phyloP scores from a whole-genome alignment of 2,888 invertebrate genomes.

The Brachypalpus laphriformis region DNA sequence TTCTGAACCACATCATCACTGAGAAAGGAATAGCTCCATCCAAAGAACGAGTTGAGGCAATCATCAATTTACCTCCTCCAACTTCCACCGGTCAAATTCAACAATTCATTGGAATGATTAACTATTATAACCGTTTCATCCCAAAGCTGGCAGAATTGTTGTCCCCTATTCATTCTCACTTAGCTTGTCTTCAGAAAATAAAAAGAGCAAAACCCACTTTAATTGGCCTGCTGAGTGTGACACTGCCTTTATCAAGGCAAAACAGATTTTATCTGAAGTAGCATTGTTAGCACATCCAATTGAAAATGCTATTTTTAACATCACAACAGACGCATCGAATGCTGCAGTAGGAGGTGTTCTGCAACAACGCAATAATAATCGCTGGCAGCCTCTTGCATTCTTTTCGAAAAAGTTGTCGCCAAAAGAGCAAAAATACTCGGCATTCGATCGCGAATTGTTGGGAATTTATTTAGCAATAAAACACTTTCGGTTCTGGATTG shows the following conservation, averaged over 20 bases:
- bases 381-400: constrained; percentile 8
- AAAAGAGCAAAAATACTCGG: neutral
- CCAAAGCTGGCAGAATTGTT: constrained; percentile 49
- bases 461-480: too few relatives aligned
- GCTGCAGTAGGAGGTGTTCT: constrained; percentile 30
- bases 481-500: too few relatives aligned
- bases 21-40: constrained; percentile 63
- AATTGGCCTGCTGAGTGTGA: constrained; percentile 23
- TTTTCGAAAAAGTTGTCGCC: constrained; percentile 21
- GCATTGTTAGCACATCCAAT: constrained; percentile 29
- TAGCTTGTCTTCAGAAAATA: constrained; percentile 25
- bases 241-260: neutral
- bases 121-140: constrained; percentile 58
- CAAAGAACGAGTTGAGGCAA: constrained; percentile 67
- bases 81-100: constrained; percentile 54
- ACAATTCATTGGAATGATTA: constrained; percentile 58
- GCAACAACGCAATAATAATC: neutral
- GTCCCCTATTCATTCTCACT: constrained; percentile 47
- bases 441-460: too few relatives aligned
- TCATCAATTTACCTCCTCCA: constrained; percentile 52
- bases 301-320: constrained; percentile 12
- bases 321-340: constrained; percentile 36
- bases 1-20: constrained; percentile 70
- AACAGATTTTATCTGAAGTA: constrained; percentile 10
- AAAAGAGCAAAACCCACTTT: constrained; percentile 31